phyloP scores from a whole-genome alignment of 2,113 vertebrate genomes.

The Indicator indicator region DNA sequence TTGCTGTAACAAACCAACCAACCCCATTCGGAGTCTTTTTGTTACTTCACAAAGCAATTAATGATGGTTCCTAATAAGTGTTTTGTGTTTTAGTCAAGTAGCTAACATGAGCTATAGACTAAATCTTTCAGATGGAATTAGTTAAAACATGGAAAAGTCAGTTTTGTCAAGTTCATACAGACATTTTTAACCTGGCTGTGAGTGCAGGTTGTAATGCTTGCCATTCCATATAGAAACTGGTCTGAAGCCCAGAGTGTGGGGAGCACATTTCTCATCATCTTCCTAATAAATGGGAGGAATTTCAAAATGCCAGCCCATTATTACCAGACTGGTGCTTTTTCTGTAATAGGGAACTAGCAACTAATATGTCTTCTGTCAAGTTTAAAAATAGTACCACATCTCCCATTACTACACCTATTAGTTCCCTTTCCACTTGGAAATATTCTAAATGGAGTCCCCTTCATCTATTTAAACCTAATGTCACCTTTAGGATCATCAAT shows the following conservation, averaged over 20 bases:
- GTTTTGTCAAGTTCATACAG: background rate
- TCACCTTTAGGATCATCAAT: conserved; percentile 13
- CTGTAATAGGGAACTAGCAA: conserved; percentile 74
- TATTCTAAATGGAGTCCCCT: conserved; percentile 65
- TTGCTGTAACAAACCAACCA: background rate
- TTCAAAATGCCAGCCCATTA: conserved; percentile 68
- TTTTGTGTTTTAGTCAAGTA: background rate
- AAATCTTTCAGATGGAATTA: background rate
- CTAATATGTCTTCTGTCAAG: conserved; percentile 75
- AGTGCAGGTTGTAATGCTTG: background rate
- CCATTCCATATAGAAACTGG: background rate
- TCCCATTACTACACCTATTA: conserved; percentile 74
- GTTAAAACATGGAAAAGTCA: background rate
- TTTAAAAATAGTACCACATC: conserved; percentile 74
- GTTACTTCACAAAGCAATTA: background rate
- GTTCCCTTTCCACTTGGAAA: conserved; percentile 44
- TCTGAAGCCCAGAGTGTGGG: background rate
- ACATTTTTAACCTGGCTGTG: background rate
- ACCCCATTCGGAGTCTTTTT: background rate
- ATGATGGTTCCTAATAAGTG: background rate
- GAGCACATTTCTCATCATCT: conserved; percentile 40
- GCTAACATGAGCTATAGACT: background rate
- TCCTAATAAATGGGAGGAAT: conserved; percentile 53
- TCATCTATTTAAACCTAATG: conserved; percentile 53
- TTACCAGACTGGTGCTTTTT: conserved; percentile 71